Percentiles rank a stretch among this genome's conserved stretches.
These are phyloP conservation scores for Drosophila kepulauana DNA, from an alignment of 1,140 invertebrate genomes.

Conservation along the genomic window DNA sequence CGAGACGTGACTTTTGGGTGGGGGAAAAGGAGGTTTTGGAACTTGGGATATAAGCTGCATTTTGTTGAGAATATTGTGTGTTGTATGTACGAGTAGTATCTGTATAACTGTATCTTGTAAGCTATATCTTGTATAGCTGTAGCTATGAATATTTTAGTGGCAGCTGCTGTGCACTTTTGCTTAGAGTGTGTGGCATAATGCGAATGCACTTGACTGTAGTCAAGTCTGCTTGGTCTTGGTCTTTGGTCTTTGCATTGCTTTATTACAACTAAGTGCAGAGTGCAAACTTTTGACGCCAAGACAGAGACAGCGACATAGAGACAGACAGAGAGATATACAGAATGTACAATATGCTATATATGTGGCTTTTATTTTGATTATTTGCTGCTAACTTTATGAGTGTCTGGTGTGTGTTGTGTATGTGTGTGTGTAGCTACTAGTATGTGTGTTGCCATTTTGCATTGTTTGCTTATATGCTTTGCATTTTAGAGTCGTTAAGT, in stretches of 20 bases:
- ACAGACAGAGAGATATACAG: slow-evolving; percentile 2
- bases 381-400: slow-evolving; percentile 38
- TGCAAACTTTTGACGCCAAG: slow-evolving; percentile 63
- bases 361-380: slow-evolving; percentile 71
- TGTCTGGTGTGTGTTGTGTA: slow-evolving; percentile 17
- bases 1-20: no score
- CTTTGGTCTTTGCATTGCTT: slow-evolving; percentile 41
- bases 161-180: slow-evolving; percentile 66
- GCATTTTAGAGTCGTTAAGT: slow-evolving; percentile 30
- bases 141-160: slow-evolving; percentile 54
- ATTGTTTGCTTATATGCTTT: slow-evolving; percentile 36
- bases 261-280: slow-evolving; percentile 77
- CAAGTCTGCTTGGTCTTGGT: slow-evolving; percentile 35
- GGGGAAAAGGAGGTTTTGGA: not conserved
- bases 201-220: slow-evolving; percentile 72
- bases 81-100: slow-evolving; percentile 34
- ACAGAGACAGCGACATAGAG: slow-evolving; percentile 19
- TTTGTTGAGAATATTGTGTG: slow-evolving; percentile 32
- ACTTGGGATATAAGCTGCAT: slow-evolving; percentile 35
- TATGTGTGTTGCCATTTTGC: slow-evolving; percentile 37
- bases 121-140: slow-evolving; percentile 26
- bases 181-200: slow-evolving; percentile 59
- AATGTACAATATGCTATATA: slow-evolving; percentile 37
- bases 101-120: slow-evolving; percentile 45
- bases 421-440: slow-evolving; percentile 29